Evolutionary conservation across 2,888 invertebrate genomes (phyloP).

Genomic region (Pimpla rufipes): DNA sequence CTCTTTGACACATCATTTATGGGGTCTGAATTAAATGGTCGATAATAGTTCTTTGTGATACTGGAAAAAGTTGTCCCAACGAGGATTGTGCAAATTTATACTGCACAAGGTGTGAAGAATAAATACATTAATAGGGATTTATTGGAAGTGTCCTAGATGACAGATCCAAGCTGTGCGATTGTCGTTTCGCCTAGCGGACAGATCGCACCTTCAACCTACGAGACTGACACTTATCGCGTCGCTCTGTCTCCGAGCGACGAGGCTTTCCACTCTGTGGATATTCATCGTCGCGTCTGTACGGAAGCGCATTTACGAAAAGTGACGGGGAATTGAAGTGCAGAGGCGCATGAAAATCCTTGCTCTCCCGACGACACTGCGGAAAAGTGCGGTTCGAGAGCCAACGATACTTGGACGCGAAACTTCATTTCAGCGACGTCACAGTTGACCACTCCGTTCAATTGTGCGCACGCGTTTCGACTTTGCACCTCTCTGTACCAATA

Average conservation of each 20-base stretch:
- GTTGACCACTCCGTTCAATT: background rate
- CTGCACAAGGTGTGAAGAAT: too few relatives aligned
- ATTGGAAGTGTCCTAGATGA: too few relatives aligned
- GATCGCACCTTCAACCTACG: slow-evolving; percentile 38
- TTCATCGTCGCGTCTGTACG: background rate
- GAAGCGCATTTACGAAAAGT: background rate
- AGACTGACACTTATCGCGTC: background rate
- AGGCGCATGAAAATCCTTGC: slow-evolving; percentile 6
- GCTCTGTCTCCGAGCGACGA: background rate
- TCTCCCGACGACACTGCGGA: slow-evolving; percentile 8
- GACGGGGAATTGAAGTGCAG: background rate
- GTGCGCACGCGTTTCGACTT: background rate
- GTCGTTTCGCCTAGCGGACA: slow-evolving; percentile 4
- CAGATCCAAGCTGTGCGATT: background rate
- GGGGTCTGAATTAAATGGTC: too few relatives aligned
- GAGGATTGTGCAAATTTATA: too few relatives aligned
- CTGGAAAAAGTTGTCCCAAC: too few relatives aligned
- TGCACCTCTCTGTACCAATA: background rate
- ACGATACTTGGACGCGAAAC: slow-evolving; percentile 28
- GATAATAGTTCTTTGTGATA: too few relatives aligned
- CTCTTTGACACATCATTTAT: background rate
- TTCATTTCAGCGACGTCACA: slow-evolving; percentile 16
- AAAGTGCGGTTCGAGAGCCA: slow-evolving; percentile 16
- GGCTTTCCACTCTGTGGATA: slow-evolving; percentile 14
- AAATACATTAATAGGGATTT: too few relatives aligned